phyloP scores from a whole-genome alignment of 2,888 invertebrate species.

The Lordiphosa fenestrarum region DNA sequence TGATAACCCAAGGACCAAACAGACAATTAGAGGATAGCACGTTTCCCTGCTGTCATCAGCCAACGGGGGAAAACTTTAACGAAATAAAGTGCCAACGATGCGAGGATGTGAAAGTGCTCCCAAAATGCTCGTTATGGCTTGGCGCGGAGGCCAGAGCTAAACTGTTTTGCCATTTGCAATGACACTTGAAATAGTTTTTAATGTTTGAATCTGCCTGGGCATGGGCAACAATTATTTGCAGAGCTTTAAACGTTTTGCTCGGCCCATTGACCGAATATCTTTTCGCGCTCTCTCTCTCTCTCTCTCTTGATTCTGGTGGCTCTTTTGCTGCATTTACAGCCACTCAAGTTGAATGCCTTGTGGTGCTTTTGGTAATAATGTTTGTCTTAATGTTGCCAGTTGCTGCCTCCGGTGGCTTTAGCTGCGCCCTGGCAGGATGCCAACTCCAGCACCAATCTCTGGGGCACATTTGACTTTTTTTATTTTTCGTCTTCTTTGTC shows the following conservation, averaged over 20 bases:
- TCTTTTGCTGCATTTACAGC: constrained; percentile 56
- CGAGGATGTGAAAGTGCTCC: constrained; percentile 31
- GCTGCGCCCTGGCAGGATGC: constrained; percentile 18
- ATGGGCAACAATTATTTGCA: constrained; percentile 48
- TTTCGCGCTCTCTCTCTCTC: constrained; percentile 8
- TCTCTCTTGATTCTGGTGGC: constrained; percentile 27
- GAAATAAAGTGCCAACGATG: constrained; percentile 60
- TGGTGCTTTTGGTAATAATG: constrained; percentile 40
- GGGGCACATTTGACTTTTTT: constrained; percentile 32
- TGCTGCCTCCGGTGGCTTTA: constrained; percentile 7
- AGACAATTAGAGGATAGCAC: constrained; percentile 54
- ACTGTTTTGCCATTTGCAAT: constrained; percentile 29
- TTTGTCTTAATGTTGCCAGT: constrained; percentile 36
- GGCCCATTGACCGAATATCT: constrained; percentile 18
- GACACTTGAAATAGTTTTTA: constrained; percentile 52
- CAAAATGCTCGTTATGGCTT: constrained; percentile 61
- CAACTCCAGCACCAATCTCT: constrained; percentile 34
- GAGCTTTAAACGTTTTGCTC: constrained; percentile 51
- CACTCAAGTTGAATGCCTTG: constrained; percentile 65
- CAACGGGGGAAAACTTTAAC: constrained; percentile 52
- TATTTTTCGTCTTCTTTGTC: neutral
- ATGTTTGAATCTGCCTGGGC: constrained; percentile 11
- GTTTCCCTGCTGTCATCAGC: constrained; percentile 19
- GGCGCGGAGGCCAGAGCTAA: constrained; percentile 23
- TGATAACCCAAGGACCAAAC: constrained; percentile 51